Base-by-base conservation (phyloP, 2,888 invertebrate species). In the Tachina lurida region DNA sequence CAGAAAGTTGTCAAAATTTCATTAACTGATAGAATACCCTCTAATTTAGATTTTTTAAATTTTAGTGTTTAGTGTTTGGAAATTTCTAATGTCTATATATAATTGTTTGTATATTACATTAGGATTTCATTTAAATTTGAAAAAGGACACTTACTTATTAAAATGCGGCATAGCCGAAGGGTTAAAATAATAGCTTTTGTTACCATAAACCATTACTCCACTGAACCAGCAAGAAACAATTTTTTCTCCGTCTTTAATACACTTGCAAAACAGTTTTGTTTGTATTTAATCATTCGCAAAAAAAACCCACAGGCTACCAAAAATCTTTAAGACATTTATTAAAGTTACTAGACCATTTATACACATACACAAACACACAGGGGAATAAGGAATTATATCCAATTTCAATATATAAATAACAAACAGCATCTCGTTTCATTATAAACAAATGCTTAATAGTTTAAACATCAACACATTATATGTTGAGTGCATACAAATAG, bases 391-490 rank as follows among this genome's bases (percentile, higher is more conserved):
- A 63, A 52, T 15, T 43, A 3, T 19, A 56, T 9, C 9, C 10
- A 41, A 45, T 62, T 60, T 45, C n/a, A 70, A 78, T 12, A 43
- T 13, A 31, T 60, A 62, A 41, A 52, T 41, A 74, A 62, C n/a
- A 52, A 74, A 62, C n/a, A 52, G 5, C 62, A 60, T 2, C 12
- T 22, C 47, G 43, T 8, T 60, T 58, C 73, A 67, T 22, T 43
- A 19, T 13, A 19, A 54, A 10, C 9, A 81, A 68, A 62, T 49
- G 22, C 17, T 45, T 43, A 43, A 41, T 45, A n/a, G 74, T 75
- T 54, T 15, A 52, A 67, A 75, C 45, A 15, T 73, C 19, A 84
- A 81, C 60, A 67, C 41, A 63, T 85, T 85, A n/a, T 62, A 54
- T 71, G 43, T 62, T 47, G 54, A 65, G 74, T 81, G 70, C 45